Conservation (phyloP, 2,888 invertebrate genomes). For the Pedicia rivosa region DNA sequence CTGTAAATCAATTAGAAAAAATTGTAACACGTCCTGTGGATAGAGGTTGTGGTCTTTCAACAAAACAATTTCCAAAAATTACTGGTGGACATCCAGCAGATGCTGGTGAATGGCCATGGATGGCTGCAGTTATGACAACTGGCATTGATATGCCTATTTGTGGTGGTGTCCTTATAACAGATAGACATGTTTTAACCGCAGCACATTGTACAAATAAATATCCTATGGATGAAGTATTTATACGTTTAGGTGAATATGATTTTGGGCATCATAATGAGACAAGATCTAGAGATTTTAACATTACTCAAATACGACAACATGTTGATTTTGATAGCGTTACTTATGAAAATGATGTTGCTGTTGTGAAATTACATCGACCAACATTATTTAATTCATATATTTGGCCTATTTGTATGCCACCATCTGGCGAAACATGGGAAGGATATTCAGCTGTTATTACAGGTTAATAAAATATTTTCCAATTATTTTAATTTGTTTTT, state of each 20-base stretch:
- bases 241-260: slow-evolving; percentile 72
- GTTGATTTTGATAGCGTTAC: slow-evolving; percentile 46
- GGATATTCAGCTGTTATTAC: slow-evolving; percentile 48
- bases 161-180: slow-evolving; percentile 67
- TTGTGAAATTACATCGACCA: slow-evolving; percentile 47
- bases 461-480: no score
- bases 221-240: slow-evolving; percentile 41
- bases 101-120: slow-evolving; percentile 68
- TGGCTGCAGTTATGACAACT: slow-evolving; percentile 55
- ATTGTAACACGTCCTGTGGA: slow-evolving; percentile 22
- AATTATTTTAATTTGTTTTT: slow-evolving; percentile 21
- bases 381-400: slow-evolving; percentile 61
- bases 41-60: slow-evolving; percentile 28
- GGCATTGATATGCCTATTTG: slow-evolving; percentile 49
- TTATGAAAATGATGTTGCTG: slow-evolving; percentile 63
- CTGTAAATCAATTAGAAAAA: slow-evolving; percentile 16
- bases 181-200: slow-evolving; percentile 51
- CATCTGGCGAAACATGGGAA: slow-evolving; percentile 39
- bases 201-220: slow-evolving; percentile 34
- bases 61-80: slow-evolving; percentile 34
- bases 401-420: slow-evolving; percentile 74
- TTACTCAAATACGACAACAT: slow-evolving; percentile 48
- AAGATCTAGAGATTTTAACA: slow-evolving; percentile 49
- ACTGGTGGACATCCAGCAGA: slow-evolving; percentile 47
- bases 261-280: slow-evolving; percentile 49